A percentile compares a stretch with the other conserved stretches of the same genome.
Conservation (phyloP, 2,797 vertebrate species). For the Channa striata region DNA sequence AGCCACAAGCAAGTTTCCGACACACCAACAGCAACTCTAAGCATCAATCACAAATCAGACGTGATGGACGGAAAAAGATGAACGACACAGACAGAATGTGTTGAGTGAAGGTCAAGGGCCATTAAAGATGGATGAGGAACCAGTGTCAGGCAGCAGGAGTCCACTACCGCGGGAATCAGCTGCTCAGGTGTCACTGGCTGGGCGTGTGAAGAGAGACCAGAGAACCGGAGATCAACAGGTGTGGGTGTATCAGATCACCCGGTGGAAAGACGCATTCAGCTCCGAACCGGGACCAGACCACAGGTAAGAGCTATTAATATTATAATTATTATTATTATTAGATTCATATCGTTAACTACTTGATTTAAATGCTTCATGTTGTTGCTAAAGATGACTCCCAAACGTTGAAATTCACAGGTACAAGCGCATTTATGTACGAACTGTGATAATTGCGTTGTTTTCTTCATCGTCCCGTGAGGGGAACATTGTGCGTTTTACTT, state of each 20-base stretch:
- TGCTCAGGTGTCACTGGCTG: constrained; percentile 78
- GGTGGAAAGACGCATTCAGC: constrained; percentile 43
- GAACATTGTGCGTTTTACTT: too few species aligned
- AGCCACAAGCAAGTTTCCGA: background rate
- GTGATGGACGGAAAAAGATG: background rate
- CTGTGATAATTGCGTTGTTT: too few species aligned
- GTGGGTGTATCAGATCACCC: constrained; percentile 64
- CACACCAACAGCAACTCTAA: background rate
- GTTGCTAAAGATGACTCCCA: too few species aligned
- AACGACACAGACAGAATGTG: fast-evolving
- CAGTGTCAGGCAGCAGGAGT: constrained; percentile 36
- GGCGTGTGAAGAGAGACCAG: constrained; percentile 56
- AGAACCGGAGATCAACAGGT: constrained; percentile 76
- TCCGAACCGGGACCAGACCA: constrained; percentile 10
- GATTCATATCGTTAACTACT: background rate
- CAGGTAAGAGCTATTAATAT: constrained; percentile 72
- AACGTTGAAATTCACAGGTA: too few species aligned
- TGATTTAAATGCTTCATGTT: background rate
- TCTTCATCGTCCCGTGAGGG: too few species aligned
- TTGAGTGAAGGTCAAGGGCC: constrained; percentile 34
- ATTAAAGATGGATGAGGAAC: constrained; percentile 79
- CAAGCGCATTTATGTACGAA: too few species aligned
- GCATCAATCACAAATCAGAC: background rate
- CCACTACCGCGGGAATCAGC: constrained; percentile 63
- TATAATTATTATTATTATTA: too few species aligned